Evolutionary conservation across 2,113 vertebrate species (phyloP), one percentile per base, ranked within the genome.

Genomic region (Siniperca knerii): DNA sequence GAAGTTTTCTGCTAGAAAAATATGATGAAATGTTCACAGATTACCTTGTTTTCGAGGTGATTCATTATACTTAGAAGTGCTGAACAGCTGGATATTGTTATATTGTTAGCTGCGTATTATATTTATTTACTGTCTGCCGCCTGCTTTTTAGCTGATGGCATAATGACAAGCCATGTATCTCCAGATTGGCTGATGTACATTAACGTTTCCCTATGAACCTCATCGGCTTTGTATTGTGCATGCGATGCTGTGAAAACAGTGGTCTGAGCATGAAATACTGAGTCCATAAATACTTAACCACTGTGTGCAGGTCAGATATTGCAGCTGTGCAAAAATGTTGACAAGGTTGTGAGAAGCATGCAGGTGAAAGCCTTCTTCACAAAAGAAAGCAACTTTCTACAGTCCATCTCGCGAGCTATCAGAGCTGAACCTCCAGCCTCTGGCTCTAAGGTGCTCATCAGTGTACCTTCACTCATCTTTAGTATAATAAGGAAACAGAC

Each of bases 1-100:
- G 64, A 86, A 84, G 87, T 92, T 89, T 60, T 80, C 61, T 4
- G 29, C 79, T 8, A 23, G 71, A 92, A 77, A 71, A 87, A 89
- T 83, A 62, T 16, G 57, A 64, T 68, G 50, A 80, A 81, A 75
- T 44, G 44, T 82, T 50, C 58, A 55, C 71, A 44, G 61, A 86
- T 86, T 64, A 66, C 67, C 75, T 88, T 70, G 77, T 87, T 92
- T 81, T 77, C 8, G 8, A 37, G 54, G 50, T 88, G 86, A 91
- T 64, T 80, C 58, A 90, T 91, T 86, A 48, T 0, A 35, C 77
- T 71, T 46, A 68, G 23, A 73, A 46, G n/a, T 50, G 25, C 55
- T 21, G 18, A 83, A 77, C 85, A 89, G 84, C 82, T 89, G 79
- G 84, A 62, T 87, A 72, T 69, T 71, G 75, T 81, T 71, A 58